These are phyloP conservation scores for Macaria notata DNA, from an alignment of 2,888 invertebrate genomes.

Conservation along the genomic window DNA sequence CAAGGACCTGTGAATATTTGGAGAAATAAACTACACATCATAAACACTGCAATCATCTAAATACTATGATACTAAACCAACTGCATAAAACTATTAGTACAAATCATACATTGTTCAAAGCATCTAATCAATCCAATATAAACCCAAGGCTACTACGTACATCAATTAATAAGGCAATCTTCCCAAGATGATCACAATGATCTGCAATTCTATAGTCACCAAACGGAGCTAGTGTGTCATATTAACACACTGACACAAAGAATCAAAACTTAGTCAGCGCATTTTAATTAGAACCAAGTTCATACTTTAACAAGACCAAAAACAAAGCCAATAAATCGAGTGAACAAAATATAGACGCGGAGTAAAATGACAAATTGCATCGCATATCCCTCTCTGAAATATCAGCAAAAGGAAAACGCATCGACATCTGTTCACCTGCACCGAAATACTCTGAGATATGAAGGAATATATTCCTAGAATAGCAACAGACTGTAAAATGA, in stretches of 20 bases:
- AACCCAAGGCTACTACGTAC: constrained; percentile 4
- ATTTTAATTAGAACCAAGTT: constrained; percentile 68
- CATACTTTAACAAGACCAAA: constrained; percentile 35
- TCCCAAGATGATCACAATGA: constrained; percentile 15
- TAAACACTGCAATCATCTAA: too few relatives aligned
- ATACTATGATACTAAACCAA: too few relatives aligned
- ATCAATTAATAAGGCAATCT: constrained; percentile 31
- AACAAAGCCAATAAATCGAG: constrained; percentile 63
- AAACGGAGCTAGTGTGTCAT: constrained; percentile 33
- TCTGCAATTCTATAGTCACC: constrained; percentile 32
- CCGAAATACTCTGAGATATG: constrained; percentile 71
- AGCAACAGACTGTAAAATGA: constrained; percentile 81
- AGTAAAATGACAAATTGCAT: constrained; percentile 67
- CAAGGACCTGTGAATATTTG: too few relatives aligned
- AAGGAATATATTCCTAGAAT: constrained; percentile 78
- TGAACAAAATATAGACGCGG: constrained; percentile 54
- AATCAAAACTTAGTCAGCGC: constrained; percentile 60
- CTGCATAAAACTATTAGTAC: too few relatives aligned
- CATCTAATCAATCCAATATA: neutral
- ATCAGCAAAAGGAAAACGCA: constrained; percentile 55
- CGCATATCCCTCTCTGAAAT: constrained; percentile 31
- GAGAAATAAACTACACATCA: too few relatives aligned
- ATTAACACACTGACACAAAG: constrained; percentile 58
- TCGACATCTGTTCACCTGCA: constrained; percentile 79
- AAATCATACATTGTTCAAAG: too few relatives aligned